Base-by-base conservation (phyloP, 2,113 vertebrate species). In the Pionites leucogaster region DNA sequence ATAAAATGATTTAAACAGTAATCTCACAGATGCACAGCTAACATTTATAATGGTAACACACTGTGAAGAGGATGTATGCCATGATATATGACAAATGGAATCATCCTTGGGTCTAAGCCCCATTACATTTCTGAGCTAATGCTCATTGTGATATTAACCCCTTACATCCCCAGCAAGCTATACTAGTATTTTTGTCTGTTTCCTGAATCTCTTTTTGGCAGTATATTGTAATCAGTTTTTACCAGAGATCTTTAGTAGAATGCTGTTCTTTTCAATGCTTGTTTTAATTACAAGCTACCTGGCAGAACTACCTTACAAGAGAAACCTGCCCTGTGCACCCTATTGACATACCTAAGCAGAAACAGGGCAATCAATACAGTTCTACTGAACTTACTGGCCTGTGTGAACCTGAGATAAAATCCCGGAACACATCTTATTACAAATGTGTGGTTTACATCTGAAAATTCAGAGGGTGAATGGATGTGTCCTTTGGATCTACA, bases 11-110 rank as follows among this genome's bases (percentile, higher is more conserved):
- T 94, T 87, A 91, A 87, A 75, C 85, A 92, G 62, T 88, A 93
- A 87, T 85, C 72, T 74, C 91, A 94, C 87, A 94, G 87, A 93
- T 94, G 90, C 71, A 88, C 37, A 88, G 84, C 67, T 90, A 86
- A 97, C 92, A 93, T 83, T 94, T 90, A 93, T 87, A 90, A 96
- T 92, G 93, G 82, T 62, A 90, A 96, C 55, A 94, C 90, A 96
- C 72, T 86, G 80, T 94, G 93, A 84, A 94, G 46, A 88, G 83
- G 82, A 96, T 88, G 86, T 93, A 91, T 83, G 93, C 81, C 31
- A 15, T 96, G 92, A 86, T 71, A 96, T 50, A 84, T 77, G 88
- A 95, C 82, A 97, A 92, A 96, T 93, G 94, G 90, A 87, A 81
- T 96, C 94, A 83, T 87, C 84, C 89, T 93, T 75, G 72, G 87